Evolutionary conservation across 2,797 vertebrate genomes (phyloP).

Genomic region (Labeo calbasu): DNA sequence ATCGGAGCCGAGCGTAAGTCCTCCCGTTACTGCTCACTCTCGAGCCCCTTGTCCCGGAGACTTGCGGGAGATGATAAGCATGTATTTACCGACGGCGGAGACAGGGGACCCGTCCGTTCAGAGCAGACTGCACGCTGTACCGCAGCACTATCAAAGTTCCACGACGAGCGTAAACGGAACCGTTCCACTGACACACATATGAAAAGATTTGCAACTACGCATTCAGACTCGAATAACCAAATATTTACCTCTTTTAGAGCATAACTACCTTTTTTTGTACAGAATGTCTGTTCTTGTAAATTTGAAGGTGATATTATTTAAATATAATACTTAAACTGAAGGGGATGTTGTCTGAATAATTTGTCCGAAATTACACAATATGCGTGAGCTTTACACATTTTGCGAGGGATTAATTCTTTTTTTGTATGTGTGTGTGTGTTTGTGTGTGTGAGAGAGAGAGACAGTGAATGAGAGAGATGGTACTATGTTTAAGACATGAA

Average conservation of each 20-base stretch:
- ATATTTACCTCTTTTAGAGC: slow-evolving; percentile 86
- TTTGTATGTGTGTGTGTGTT: not conserved
- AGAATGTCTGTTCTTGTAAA: slow-evolving; percentile 88
- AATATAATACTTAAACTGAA: slow-evolving; percentile 51
- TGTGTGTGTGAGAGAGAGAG: not conserved
- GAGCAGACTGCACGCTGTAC: slow-evolving; percentile 92
- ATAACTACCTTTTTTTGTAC: slow-evolving; percentile 88
- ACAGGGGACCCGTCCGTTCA: slow-evolving; percentile 88
- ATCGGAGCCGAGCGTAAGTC: slow-evolving; percentile 94
- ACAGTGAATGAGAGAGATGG: not conserved
- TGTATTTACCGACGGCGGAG: slow-evolving; percentile 92
- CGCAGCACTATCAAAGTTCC: slow-evolving; percentile 95
- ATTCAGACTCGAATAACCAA: slow-evolving; percentile 79
- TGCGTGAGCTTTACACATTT: slow-evolving; percentile 35
- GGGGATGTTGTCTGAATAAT: slow-evolving; percentile 81
- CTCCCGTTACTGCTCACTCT: slow-evolving; percentile 89
- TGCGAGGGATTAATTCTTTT: not conserved
- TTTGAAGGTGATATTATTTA: slow-evolving; percentile 74
- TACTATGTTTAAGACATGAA: slow-evolving; percentile 3
- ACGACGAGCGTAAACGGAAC: slow-evolving; percentile 94
- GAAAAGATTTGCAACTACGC: slow-evolving; percentile 69
- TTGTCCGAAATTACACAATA: slow-evolving; percentile 70
- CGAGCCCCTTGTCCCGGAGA: slow-evolving; percentile 95
- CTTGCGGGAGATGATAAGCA: slow-evolving; percentile 99
- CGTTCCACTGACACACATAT: slow-evolving; percentile 91